Evolutionary conservation across 2,888 invertebrate genomes (phyloP).

Genomic region (Dynastes grantii): DNA sequence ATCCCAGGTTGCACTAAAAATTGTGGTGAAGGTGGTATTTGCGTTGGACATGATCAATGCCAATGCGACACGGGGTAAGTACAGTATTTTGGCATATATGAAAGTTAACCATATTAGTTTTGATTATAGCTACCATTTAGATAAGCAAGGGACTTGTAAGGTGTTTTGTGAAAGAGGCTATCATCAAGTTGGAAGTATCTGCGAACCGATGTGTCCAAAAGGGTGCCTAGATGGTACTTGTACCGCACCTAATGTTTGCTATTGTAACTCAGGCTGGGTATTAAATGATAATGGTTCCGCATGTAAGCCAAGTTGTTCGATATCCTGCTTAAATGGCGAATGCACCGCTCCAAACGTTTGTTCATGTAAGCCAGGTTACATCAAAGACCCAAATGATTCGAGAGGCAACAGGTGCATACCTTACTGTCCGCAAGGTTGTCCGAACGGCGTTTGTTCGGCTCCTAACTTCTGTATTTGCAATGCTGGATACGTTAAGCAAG

Average conservation of each 20-base stretch:
- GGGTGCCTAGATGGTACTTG: conserved; percentile 70
- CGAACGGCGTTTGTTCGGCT: conserved; percentile 81
- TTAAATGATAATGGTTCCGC: conserved; percentile 64
- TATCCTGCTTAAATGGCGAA: conserved; percentile 73
- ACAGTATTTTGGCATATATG: neutral
- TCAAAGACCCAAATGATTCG: conserved; percentile 63
- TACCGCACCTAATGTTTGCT: conserved; percentile 62
- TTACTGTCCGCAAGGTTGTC: conserved; percentile 80
- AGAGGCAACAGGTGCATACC: conserved; percentile 71
- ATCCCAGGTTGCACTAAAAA: conserved; percentile 74
- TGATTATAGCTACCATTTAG: conserved; percentile 14
- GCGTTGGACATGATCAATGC: conserved; percentile 75
- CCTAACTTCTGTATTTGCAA: conserved; percentile 85
- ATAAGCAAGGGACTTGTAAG: conserved; percentile 61
- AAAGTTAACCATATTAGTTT: too few species aligned
- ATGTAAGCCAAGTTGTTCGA: conserved; percentile 70
- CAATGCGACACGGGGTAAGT: conserved; percentile 72
- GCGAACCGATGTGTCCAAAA: conserved; percentile 67
- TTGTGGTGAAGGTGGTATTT: conserved; percentile 74
- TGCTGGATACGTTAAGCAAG: conserved; percentile 78
- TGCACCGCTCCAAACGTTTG: conserved; percentile 69
- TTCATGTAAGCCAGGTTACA: conserved; percentile 69
- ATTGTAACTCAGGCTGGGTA: conserved; percentile 65
- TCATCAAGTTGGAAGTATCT: conserved; percentile 59
- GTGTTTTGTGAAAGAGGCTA: conserved; percentile 71